A percentile compares a stretch with the other conserved stretches of the same genome.
Evolutionary conservation across 64 coral and sea anemone genomes (phyloP).

Genomic region (Cladopsammia gracilis): DNA sequence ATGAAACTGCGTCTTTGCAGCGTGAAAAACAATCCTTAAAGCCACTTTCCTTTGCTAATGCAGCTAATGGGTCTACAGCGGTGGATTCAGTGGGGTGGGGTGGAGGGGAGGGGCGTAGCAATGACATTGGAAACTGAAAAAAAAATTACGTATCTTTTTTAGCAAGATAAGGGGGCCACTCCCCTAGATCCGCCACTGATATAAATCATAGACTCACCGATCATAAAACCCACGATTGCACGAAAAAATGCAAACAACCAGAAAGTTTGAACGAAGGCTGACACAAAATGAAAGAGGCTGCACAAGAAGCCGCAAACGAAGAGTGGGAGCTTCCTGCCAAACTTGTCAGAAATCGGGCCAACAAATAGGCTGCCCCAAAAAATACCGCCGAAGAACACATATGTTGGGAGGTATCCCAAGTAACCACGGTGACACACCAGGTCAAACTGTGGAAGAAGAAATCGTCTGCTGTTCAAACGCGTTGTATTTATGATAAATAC

Average conservation of each 20-base stretch:
- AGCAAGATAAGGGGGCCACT: too few species aligned
- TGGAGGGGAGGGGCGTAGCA: too few species aligned
- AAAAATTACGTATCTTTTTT: too few species aligned
- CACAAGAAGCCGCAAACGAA: conserved; percentile 48
- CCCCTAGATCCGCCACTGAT: too few species aligned
- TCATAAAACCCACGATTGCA: conserved; percentile 54
- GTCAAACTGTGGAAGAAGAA: conserved; percentile 37
- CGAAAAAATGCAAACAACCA: conserved; percentile 86
- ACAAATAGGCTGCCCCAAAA: conserved; percentile 16
- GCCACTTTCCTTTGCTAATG: too few species aligned
- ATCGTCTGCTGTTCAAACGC: background rate
- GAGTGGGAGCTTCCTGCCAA: conserved; percentile 53
- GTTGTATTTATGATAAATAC: too few species aligned
- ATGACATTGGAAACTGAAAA: too few species aligned
- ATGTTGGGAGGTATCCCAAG: conserved; percentile 42
- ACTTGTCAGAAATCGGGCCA: conserved; percentile 60
- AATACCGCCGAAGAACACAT: conserved; percentile 48
- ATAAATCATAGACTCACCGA: background rate
- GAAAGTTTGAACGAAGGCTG: conserved; percentile 47
- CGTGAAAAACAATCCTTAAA: too few species aligned
- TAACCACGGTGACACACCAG: conserved; percentile 60
- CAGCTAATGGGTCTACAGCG: too few species aligned
- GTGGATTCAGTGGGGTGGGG: too few species aligned
- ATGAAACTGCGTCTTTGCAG: too few species aligned
- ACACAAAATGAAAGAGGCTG: conserved; percentile 28